phyloP scores from a whole-genome alignment of 1,140 invertebrate species.

The Bombus difficillimus region DNA sequence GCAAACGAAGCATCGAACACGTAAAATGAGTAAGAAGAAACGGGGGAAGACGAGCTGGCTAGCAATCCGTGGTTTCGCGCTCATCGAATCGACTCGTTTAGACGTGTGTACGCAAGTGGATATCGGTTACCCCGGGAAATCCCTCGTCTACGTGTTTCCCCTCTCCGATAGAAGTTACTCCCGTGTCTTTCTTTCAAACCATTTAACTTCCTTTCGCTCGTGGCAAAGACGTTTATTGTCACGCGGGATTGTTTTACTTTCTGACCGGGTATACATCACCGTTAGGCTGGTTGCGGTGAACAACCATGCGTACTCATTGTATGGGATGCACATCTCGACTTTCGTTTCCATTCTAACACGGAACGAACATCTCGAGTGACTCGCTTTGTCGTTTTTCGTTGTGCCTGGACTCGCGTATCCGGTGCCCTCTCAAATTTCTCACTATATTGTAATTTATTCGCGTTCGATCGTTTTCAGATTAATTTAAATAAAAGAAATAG shows the following conservation, averaged over 20 bases:
- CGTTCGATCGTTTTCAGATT: neutral
- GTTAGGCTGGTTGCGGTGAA: constrained; percentile 68
- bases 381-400: constrained; percentile 29
- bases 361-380: constrained; percentile 71
- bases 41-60: constrained; percentile 21
- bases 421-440: constrained; percentile 26
- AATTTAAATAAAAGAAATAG: too few relatives aligned
- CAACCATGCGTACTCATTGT: constrained; percentile 70
- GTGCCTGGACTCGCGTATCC: constrained; percentile 7
- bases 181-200: constrained; percentile 9
- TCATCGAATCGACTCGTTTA: constrained; percentile 23
- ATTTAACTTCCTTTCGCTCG: constrained; percentile 36
- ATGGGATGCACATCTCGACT: constrained; percentile 65
- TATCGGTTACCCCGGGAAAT: constrained; percentile 75
- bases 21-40: constrained; percentile 42
- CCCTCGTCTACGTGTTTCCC: constrained; percentile 51
- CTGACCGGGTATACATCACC: constrained; percentile 60
- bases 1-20: constrained; percentile 17
- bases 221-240: constrained; percentile 61
- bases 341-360: constrained; percentile 58
- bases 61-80: constrained; percentile 63
- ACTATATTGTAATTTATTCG: too few relatives aligned
- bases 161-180: neutral
- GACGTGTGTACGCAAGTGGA: constrained; percentile 64
- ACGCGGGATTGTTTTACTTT: constrained; percentile 80